Percentiles rank a stretch among this genome's conserved stretches.
phyloP scores from a whole-genome alignment of 2,797 vertebrate genomes.

The Eulemur mongoz region DNA sequence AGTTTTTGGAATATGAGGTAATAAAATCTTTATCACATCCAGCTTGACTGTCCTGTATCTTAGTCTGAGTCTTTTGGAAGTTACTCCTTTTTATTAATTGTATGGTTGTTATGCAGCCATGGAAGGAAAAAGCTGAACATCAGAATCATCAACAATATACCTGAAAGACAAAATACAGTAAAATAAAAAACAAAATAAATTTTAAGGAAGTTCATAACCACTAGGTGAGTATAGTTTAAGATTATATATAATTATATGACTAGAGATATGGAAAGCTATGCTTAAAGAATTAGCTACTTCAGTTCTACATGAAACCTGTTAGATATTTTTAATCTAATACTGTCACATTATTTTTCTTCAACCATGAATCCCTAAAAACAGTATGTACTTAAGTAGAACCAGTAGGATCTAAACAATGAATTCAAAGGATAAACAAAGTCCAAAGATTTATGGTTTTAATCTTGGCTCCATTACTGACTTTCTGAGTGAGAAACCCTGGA shows the following conservation, averaged over 20 bases:
- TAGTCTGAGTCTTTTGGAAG: slow-evolving; percentile 36
- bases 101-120: slow-evolving; percentile 70
- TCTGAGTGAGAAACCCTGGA: not conserved
- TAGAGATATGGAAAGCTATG: not conserved
- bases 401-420: not conserved
- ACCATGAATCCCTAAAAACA: not conserved
- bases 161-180: slow-evolving; percentile 78
- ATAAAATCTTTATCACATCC: slow-evolving; percentile 27
- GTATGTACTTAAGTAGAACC: not conserved
- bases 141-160: slow-evolving; percentile 82
- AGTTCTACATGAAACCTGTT: not conserved
- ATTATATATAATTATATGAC: not conserved
- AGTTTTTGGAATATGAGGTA: slow-evolving; percentile 6
- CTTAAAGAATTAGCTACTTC: slow-evolving; percentile 35
- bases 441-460: not conserved
- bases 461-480: not conserved
- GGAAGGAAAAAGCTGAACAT: slow-evolving; percentile 76
- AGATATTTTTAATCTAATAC: not conserved
- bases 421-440: not conserved
- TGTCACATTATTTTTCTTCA: slow-evolving; percentile 12
- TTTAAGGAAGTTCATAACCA: not conserved
- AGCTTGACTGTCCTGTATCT: slow-evolving; percentile 30
- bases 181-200: slow-evolving; percentile 13
- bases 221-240: not conserved
- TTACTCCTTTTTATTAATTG: slow-evolving; percentile 66